Evolutionary conservation across 2,888 invertebrate genomes (phyloP).

Genomic region (Melitaea athalia): DNA sequence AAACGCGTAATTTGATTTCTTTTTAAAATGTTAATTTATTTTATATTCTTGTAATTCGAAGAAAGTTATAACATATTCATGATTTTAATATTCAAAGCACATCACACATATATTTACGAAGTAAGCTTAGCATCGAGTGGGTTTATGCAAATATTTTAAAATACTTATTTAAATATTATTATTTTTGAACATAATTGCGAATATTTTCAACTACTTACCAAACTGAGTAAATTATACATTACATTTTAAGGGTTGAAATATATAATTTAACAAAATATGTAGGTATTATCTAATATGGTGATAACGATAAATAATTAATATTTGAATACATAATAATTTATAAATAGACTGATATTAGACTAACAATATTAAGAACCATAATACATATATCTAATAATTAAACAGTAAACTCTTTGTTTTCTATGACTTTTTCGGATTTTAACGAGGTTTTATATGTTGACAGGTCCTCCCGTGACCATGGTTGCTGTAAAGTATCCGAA

Average conservation of each 20-base stretch:
- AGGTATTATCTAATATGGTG: too few species aligned
- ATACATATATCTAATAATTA: too few species aligned
- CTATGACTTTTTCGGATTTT: too few species aligned
- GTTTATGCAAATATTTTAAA: slow-evolving; percentile 13
- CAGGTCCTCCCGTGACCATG: too few species aligned
- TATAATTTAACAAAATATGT: background rate
- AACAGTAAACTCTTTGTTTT: too few species aligned
- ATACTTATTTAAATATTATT: slow-evolving; percentile 11
- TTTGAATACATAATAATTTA: too few species aligned
- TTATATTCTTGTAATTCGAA: background rate
- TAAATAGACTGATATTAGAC: too few species aligned
- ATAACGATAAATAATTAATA: too few species aligned
- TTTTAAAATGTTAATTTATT: background rate
- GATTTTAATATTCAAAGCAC: background rate
- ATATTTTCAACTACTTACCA: background rate
- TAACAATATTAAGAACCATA: too few species aligned
- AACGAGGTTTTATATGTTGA: too few species aligned
- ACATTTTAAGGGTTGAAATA: background rate
- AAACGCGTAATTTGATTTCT: too few species aligned
- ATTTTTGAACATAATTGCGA: slow-evolving; percentile 1
- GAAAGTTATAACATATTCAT: background rate
- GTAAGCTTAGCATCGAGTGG: background rate
- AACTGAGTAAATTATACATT: background rate
- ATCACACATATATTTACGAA: background rate
- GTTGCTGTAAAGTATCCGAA: too few species aligned